phyloP scores from a whole-genome alignment of 2,888 invertebrate genomes.

The Lamellibrachia satsuma region DNA sequence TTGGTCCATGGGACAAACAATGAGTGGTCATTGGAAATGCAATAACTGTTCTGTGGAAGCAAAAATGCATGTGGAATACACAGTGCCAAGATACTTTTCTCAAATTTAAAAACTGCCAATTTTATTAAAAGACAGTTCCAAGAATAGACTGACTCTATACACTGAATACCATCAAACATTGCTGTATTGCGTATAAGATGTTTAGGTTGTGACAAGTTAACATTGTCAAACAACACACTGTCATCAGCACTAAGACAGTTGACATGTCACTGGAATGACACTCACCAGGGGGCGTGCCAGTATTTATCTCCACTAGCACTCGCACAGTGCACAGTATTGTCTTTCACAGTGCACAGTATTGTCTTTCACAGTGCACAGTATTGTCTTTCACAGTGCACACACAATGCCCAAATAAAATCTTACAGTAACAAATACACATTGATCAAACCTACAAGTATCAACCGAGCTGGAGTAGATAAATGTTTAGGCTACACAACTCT shows the following conservation, averaged over 20 bases:
- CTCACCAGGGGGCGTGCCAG: background rate
- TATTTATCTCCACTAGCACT: background rate
- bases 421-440: background rate
- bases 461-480: background rate
- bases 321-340: background rate
- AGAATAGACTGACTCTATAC: background rate
- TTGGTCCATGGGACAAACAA: background rate
- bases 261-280: slow-evolving; percentile 9
- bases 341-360: background rate
- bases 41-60: background rate
- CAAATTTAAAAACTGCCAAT: background rate
- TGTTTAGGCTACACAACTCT: too few relatives aligned
- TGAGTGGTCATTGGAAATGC: background rate
- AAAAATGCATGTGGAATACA: background rate
- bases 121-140: background rate
- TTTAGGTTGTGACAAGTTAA: background rate
- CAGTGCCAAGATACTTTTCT: background rate
- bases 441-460: background rate
- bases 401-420: background rate
- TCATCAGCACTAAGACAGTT: background rate
- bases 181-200: background rate
- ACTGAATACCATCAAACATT: background rate
- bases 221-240: background rate
- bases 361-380: background rate
- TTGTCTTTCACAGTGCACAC: background rate